Evolutionary conservation across 2,797 vertebrate genomes (phyloP).

Genomic region (Trachurus trachurus): DNA sequence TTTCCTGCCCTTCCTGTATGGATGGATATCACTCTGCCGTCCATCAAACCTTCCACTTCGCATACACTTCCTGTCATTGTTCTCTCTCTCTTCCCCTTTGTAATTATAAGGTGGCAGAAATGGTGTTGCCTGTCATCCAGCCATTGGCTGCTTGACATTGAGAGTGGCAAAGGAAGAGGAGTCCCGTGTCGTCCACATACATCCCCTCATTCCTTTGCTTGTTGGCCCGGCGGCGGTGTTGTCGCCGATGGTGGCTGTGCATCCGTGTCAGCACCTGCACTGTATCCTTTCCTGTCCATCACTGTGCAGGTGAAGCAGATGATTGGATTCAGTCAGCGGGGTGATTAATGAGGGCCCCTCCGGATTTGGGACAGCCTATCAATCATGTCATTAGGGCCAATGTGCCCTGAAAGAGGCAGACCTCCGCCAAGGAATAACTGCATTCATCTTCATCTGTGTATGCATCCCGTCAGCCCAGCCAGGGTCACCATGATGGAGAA

Average conservation of each 20-base stretch:
- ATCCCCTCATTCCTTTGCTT: slow-evolving; percentile 73
- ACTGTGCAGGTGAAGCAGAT: slow-evolving; percentile 99
- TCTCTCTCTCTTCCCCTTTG: slow-evolving; percentile 76
- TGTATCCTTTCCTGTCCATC: slow-evolving; percentile 98
- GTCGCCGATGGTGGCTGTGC: slow-evolving; percentile 82
- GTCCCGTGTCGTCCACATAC: slow-evolving; percentile 73
- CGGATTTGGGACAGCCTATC: slow-evolving; percentile 99
- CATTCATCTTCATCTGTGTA: slow-evolving; percentile 99
- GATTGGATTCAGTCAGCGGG: slow-evolving; percentile 99
- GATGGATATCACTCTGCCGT: slow-evolving; percentile 77
- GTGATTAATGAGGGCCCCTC: slow-evolving; percentile 99
- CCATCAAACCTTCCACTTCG: slow-evolving; percentile 81
- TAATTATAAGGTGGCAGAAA: slow-evolving; percentile 85
- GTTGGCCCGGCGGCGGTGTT: slow-evolving; percentile 69
- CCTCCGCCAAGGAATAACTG: slow-evolving; percentile 99
- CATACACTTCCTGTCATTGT: slow-evolving; percentile 85
- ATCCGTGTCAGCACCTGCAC: slow-evolving; percentile 92
- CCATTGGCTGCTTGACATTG: slow-evolving; percentile 91
- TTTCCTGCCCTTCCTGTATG: slow-evolving; percentile 79
- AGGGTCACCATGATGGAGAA: slow-evolving; percentile 99
- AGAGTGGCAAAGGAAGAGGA: slow-evolving; percentile 85
- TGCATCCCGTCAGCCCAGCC: slow-evolving; percentile 98
- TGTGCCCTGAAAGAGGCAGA: slow-evolving; percentile 99
- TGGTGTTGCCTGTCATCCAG: slow-evolving; percentile 88
- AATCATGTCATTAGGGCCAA: slow-evolving; percentile 99